phyloP scores from a whole-genome alignment of 1,140 invertebrate species.

The Saccostrea echinata region DNA sequence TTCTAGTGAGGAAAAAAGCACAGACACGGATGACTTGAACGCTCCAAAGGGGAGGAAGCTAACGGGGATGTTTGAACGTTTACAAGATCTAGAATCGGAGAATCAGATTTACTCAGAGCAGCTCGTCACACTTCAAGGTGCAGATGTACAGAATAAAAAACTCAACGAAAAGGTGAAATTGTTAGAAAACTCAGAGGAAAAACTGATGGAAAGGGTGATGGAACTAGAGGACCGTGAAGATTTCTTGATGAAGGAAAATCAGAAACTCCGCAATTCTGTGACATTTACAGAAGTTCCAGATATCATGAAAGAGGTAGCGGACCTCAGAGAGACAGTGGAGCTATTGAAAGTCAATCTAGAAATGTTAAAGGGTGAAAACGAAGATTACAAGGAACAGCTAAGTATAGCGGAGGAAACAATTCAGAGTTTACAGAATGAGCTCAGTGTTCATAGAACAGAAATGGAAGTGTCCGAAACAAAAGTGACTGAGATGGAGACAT shows the following conservation, averaged over 20 bases:
- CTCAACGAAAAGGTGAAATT: slow-evolving; percentile 69
- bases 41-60: slow-evolving; percentile 55
- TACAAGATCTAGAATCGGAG: slow-evolving; percentile 69
- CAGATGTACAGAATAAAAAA: slow-evolving; percentile 63
- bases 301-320: slow-evolving; percentile 47
- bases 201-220: slow-evolving; percentile 75
- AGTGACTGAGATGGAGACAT: neutral
- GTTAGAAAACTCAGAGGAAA: slow-evolving; percentile 73
- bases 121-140: slow-evolving; percentile 58
- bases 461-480: neutral
- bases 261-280: slow-evolving; percentile 51
- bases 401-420: slow-evolving; percentile 18
- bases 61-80: slow-evolving; percentile 68
- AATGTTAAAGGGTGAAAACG: slow-evolving; percentile 57
- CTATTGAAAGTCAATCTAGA: slow-evolving; percentile 57
- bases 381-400: slow-evolving; percentile 20
- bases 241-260: slow-evolving; percentile 60
- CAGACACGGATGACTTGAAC: slow-evolving; percentile 60
- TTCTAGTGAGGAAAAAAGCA: slow-evolving; percentile 47
- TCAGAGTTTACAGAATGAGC: neutral
- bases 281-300: slow-evolving; percentile 32
- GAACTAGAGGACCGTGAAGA: slow-evolving; percentile 75
- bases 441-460: neutral
- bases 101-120: slow-evolving; percentile 64
- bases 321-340: slow-evolving; percentile 55